These are phyloP conservation scores for Microctenopoma lineatum DNA, from an alignment of 2,797 vertebrate genomes.

Conservation along the genomic window DNA sequence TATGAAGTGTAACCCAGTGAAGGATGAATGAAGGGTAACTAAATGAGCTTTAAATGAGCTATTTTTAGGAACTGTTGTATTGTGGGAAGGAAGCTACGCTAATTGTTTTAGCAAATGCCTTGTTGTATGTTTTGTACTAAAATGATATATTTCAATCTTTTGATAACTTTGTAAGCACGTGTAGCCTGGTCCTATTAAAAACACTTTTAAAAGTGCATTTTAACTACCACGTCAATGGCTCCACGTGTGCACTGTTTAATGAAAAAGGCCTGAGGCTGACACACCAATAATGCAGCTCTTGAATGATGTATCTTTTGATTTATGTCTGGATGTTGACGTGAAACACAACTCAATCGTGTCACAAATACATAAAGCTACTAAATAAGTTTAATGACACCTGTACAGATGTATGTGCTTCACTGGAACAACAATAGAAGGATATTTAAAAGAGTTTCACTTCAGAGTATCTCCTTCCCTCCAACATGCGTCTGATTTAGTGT, in stretches of 20 bases:
- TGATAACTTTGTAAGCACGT: no score
- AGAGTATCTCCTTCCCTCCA: background rate
- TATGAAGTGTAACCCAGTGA: conserved; percentile 39
- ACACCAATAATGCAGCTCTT: background rate
- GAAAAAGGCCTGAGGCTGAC: conserved; percentile 1
- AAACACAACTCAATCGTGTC: conserved; percentile 5
- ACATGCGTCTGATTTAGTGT: conserved; percentile 1
- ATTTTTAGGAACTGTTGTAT: background rate
- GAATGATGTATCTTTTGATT: conserved; percentile 6
- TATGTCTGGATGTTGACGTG: background rate
- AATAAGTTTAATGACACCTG: background rate
- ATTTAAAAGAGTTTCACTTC: background rate
- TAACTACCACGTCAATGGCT: conserved; percentile 14
- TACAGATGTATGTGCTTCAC: background rate
- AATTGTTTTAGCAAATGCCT: background rate
- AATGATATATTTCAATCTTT: no score
- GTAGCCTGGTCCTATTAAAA: no score
- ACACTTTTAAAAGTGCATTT: background rate
- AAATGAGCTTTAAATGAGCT: conserved; percentile 14
- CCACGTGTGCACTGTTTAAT: conserved; percentile 1
- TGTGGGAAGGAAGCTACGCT: conserved; percentile 2
- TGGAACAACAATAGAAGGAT: background rate
- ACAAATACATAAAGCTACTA: background rate
- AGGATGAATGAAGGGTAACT: conserved; percentile 30
- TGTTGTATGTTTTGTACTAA: no score